These are phyloP conservation scores for Busseola fusca DNA, from an alignment of 2,888 invertebrate species.

Conservation along the genomic window DNA sequence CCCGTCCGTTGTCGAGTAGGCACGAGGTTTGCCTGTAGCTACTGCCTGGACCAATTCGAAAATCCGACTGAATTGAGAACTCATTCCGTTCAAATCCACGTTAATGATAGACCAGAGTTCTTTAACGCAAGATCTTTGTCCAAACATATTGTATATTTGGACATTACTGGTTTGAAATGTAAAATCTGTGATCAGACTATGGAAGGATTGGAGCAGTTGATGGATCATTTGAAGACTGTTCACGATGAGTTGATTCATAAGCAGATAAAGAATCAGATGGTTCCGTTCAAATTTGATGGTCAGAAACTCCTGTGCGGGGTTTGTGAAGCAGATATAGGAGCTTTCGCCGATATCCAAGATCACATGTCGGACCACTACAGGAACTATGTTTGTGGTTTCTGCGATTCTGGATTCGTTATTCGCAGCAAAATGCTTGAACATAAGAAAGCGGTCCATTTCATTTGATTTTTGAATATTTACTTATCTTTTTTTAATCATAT, in stretches of 20 bases:
- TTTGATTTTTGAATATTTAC: slow-evolving; percentile 44
- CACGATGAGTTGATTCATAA: slow-evolving; percentile 74
- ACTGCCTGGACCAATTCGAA: slow-evolving; percentile 75
- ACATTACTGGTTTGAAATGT: slow-evolving; percentile 75
- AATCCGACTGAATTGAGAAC: slow-evolving; percentile 72
- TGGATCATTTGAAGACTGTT: slow-evolving; percentile 72
- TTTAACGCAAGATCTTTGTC: slow-evolving; percentile 71
- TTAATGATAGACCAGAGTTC: slow-evolving; percentile 68
- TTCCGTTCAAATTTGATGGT: slow-evolving; percentile 69
- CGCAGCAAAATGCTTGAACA: slow-evolving; percentile 72
- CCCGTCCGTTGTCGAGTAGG: slow-evolving; percentile 74
- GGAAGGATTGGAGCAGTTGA: slow-evolving; percentile 68
- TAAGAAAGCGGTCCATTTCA: slow-evolving; percentile 71
- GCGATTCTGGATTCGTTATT: slow-evolving; percentile 72
- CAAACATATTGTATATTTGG: slow-evolving; percentile 75
- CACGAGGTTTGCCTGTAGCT: slow-evolving; percentile 75
- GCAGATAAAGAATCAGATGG: slow-evolving; percentile 78
- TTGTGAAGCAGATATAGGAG: slow-evolving; percentile 62
- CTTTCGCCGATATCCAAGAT: slow-evolving; percentile 72
- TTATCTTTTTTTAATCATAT: neutral
- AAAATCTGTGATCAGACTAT: slow-evolving; percentile 69
- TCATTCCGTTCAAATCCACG: slow-evolving; percentile 70
- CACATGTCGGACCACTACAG: slow-evolving; percentile 81
- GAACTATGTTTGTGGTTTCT: slow-evolving; percentile 79
- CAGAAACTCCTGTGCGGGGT: slow-evolving; percentile 66